phyloP scores from a whole-genome alignment of 2,113 vertebrate species.

The Herpailurus yagouaroundi region DNA sequence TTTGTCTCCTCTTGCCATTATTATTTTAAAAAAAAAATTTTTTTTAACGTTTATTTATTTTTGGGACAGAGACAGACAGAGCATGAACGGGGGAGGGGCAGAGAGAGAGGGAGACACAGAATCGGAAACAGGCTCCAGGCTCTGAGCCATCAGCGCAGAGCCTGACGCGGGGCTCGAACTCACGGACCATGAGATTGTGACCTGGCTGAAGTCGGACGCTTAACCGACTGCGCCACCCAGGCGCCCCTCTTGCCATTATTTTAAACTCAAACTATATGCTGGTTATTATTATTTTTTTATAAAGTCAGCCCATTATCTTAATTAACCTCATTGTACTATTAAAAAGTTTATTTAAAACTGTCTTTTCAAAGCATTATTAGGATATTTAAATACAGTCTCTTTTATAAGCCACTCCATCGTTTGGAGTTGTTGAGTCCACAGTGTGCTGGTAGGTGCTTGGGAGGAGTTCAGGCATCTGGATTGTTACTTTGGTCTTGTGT shows the following conservation, averaged over 20 bases:
- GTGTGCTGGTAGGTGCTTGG: background rate
- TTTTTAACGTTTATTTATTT: no score
- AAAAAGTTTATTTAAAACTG: background rate
- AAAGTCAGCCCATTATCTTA: background rate
- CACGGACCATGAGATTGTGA: no score
- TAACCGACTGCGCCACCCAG: no score
- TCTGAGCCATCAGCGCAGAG: no score
- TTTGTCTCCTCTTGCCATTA: constrained; percentile 38
- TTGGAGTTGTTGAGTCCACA: background rate
- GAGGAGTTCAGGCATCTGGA: background rate
- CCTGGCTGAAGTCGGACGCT: no score
- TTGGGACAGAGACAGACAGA: no score
- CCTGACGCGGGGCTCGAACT: no score
- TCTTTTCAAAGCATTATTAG: constrained; percentile 23
- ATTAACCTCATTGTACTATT: background rate
- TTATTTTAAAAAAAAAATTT: no score
- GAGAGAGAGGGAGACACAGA: no score
- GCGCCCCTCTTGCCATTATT: constrained; percentile 34
- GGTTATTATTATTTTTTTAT: constrained; percentile 8
- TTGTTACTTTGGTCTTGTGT: constrained; percentile 44
- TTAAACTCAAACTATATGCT: constrained; percentile 41
- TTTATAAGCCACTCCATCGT: background rate
- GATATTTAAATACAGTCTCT: background rate
- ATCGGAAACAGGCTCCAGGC: no score
- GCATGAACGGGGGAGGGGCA: no score